Evolutionary conservation across 2,888 invertebrate species (phyloP), one percentile per base, ranked within the genome.

Genomic region (Schrankia costaestrigalis): DNA sequence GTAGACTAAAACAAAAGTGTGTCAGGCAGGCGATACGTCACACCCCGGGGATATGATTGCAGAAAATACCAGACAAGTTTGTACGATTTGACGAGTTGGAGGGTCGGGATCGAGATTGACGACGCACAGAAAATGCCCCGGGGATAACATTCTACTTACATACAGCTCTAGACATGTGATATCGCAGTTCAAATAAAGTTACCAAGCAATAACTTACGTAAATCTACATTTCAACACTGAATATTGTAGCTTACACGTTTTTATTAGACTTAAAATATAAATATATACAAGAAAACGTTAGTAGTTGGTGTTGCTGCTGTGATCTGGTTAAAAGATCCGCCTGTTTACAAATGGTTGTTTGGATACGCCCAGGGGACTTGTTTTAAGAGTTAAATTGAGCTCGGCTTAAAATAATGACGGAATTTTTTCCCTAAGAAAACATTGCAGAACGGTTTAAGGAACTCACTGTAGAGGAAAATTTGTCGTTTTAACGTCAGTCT

Each of bases 291-390:
- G n/a, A 31, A 45, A 53, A 53, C 33, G 13, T 29, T 41, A 34
- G 15, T 39, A 22, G 34, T 15, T 31, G 26, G 30, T 31, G 30
- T 31, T 35, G 30, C 43, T 54, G 25, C 39, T 37, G 35, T 41
- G 53, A 62, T 63, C 43, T 47, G 37, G 50, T 55, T 49, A 51
- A 51, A 58, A 55, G 54, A 58, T 48, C 50, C 45, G 49, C 46
- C 57, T 62, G 53, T 59, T 62, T 57, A 56, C 50, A 62, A 61
- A 59, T 53, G 46, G 46, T 53, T 60, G 59, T 65, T 53, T 42
- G 48, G 55, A 50, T 52, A 53, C 56, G 46, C 58, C 55, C 56
- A 47, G 24, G 35, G 52, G 60, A 55, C 55, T 60, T 62, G 54
- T 60, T 58, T 48, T 55, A 38, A 55, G 47, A 47, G 46, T 58